These are phyloP conservation scores for Antechinus flavipes DNA, from an alignment of 2,113 vertebrate genomes.

Conservation along the genomic window DNA sequence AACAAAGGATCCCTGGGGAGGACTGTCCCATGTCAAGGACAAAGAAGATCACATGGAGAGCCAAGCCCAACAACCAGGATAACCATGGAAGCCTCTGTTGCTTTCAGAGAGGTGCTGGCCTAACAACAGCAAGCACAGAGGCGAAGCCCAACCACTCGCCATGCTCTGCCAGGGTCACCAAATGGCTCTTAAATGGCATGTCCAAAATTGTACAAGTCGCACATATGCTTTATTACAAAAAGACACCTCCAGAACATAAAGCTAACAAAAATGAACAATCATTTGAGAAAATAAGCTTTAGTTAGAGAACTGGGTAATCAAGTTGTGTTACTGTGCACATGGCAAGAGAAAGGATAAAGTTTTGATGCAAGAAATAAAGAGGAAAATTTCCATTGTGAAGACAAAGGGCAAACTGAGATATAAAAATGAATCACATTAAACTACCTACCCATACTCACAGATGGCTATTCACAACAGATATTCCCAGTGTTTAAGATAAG, in stretches of 20 bases:
- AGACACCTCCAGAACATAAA: neutral
- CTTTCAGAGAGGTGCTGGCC: neutral
- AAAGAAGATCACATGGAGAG: neutral
- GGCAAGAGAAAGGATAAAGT: constrained; percentile 34
- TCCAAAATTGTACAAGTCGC: neutral
- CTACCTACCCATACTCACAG: neutral
- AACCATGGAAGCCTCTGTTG: neutral
- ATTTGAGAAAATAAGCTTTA: constrained; percentile 34
- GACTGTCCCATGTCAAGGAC: constrained; percentile 1
- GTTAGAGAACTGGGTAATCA: constrained; percentile 26
- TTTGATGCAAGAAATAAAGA: constrained; percentile 17
- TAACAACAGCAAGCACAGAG: neutral
- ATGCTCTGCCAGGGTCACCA: neutral
- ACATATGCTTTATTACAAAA: neutral
- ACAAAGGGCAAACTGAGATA: constrained; percentile 31
- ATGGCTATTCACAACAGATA: constrained; percentile 13
- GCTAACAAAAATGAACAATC: constrained; percentile 12
- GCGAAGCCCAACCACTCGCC: neutral
- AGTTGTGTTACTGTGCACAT: constrained; percentile 30
- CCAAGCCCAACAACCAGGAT: neutral
- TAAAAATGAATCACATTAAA: constrained; percentile 39
- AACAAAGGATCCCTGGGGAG: neutral
- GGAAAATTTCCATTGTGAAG: constrained; percentile 50
- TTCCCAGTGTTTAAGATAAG: neutral
- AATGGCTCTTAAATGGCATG: neutral